Conservation (phyloP, 2,113 vertebrate genomes). For the Climacteris rufus region DNA sequence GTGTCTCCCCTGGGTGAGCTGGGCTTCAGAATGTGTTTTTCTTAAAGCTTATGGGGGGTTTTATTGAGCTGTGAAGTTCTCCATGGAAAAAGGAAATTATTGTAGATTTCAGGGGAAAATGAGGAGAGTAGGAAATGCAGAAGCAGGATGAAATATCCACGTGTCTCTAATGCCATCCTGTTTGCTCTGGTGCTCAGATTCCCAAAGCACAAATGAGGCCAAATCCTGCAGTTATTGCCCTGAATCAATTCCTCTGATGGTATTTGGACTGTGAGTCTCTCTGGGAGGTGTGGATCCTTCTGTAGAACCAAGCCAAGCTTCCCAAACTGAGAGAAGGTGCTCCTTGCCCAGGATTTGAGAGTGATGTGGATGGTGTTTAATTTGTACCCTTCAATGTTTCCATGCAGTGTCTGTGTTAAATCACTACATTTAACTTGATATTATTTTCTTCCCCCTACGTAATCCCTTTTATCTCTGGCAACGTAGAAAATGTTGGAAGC, state of each 20-base stretch:
- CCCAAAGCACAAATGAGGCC: neutral
- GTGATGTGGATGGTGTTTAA: neutral
- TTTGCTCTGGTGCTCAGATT: neutral
- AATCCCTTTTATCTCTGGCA: neutral
- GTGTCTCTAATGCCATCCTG: neutral
- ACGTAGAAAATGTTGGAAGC: neutral
- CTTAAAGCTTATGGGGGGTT: neutral
- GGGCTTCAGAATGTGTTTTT: neutral
- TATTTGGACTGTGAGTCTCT: neutral
- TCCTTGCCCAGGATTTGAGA: neutral
- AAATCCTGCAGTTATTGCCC: neutral
- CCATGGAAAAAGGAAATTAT: neutral
- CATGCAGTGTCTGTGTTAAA: neutral
- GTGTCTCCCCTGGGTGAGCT: neutral
- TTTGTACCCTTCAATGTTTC: neutral
- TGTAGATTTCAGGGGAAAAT: neutral
- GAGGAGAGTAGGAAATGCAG: neutral
- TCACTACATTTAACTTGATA: neutral
- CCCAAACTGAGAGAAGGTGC: neutral
- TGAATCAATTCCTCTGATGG: neutral
- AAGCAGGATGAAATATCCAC: neutral
- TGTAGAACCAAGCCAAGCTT: neutral
- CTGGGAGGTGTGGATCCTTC: neutral
- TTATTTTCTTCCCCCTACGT: fast-evolving
- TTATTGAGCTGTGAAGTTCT: neutral